Evolutionary conservation across 2,888 invertebrate species (phyloP).

Genomic region (Gasteruption jaculator): DNA sequence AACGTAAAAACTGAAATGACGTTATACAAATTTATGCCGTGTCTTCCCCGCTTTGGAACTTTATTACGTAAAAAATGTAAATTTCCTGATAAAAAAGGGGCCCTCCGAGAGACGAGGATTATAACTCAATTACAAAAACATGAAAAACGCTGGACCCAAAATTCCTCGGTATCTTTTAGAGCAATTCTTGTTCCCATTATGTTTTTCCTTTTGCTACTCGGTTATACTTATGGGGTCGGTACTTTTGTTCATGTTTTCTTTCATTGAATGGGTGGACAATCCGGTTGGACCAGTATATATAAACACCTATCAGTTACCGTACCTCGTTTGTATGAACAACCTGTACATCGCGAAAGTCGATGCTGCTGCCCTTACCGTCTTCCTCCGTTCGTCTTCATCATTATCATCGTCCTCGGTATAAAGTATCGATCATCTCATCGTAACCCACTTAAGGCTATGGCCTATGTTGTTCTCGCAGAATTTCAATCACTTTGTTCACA

Average conservation of each 20-base stretch:
- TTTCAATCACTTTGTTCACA: constrained; percentile 18
- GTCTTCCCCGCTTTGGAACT: no score
- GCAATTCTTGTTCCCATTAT: background rate
- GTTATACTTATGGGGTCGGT: background rate
- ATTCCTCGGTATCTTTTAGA: no score
- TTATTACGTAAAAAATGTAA: no score
- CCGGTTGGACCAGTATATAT: constrained; percentile 16
- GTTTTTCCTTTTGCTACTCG: background rate
- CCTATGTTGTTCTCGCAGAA: constrained; percentile 12
- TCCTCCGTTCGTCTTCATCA: no score
- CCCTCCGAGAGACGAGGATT: no score
- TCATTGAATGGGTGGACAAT: constrained; percentile 3
- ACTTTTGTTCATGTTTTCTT: constrained; percentile 1
- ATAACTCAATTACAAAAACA: no score
- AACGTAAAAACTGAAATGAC: no score
- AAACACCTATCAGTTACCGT: constrained; percentile 5
- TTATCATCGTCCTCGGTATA: no score
- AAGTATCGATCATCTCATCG: constrained; percentile 18
- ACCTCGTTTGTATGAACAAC: constrained; percentile 13
- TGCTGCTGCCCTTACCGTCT: constrained; percentile 8
- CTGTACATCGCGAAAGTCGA: constrained; percentile 15
- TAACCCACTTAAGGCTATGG: constrained; percentile 21
- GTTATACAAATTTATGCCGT: no score
- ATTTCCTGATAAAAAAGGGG: no score
- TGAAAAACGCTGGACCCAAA: no score